phyloP scores from a whole-genome alignment of 2,797 vertebrate genomes.

The Coregonus ussuriensis region DNA sequence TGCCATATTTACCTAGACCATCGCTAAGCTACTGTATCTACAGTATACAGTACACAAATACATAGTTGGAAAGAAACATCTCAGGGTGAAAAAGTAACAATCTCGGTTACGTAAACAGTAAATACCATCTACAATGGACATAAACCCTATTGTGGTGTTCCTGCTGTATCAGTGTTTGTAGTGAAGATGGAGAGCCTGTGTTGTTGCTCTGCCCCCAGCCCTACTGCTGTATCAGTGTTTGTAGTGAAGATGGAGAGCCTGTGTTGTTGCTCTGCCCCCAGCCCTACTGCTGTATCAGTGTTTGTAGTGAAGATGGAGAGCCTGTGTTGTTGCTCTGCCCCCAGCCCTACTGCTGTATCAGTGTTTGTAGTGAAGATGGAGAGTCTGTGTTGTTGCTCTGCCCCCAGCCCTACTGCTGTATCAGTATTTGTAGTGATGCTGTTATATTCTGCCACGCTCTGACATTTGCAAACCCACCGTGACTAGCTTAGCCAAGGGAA shows the following conservation, averaged over 20 bases:
- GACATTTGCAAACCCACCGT: conserved; percentile 56
- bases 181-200: too few relatives aligned
- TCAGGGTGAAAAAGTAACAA: not conserved
- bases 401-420: conserved; percentile 36
- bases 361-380: too few relatives aligned
- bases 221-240: too few relatives aligned
- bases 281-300: too few relatives aligned
- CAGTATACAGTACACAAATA: not conserved
- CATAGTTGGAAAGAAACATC: not conserved
- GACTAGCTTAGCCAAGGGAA: conserved; percentile 41
- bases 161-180: not conserved
- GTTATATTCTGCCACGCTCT: conserved; percentile 42
- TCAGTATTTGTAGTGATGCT: not conserved
- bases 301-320: too few relatives aligned
- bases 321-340: too few relatives aligned
- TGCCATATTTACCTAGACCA: too few relatives aligned
- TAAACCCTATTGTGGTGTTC: conserved; percentile 24
- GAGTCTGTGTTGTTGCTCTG: conserved; percentile 30
- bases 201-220: too few relatives aligned
- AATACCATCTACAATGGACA: conserved; percentile 14
- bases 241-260: too few relatives aligned
- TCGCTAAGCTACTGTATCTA: not conserved
- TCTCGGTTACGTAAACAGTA: conserved; percentile 11
- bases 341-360: too few relatives aligned
- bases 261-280: too few relatives aligned